Conservation (phyloP, 1,140 invertebrate species). For the Diorhabda carinulata region DNA sequence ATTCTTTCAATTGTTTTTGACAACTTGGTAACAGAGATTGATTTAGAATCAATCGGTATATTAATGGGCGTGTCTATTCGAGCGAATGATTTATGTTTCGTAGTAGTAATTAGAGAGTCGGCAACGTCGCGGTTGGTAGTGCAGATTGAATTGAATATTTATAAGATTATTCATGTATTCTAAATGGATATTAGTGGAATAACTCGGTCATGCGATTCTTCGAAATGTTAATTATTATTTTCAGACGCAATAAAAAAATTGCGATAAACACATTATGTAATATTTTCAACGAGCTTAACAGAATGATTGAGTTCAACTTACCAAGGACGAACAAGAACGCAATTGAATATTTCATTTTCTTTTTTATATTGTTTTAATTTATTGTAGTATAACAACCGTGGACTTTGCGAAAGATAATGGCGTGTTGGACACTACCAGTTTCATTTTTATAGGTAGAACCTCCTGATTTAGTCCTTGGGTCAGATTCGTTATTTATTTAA, state of each 20-base stretch:
- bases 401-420: not conserved
- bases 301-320: conserved; percentile 17
- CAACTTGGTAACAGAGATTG: not conserved
- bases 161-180: not conserved
- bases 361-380: not conserved
- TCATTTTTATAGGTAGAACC: not conserved
- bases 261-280: conserved; percentile 10
- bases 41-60: not conserved
- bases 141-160: not conserved
- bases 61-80: not conserved
- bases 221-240: not conserved
- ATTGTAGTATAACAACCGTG: not conserved
- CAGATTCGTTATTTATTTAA: no score
- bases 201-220: not conserved
- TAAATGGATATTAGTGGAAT: not conserved
- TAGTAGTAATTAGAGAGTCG: not conserved
- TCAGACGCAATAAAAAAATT: conserved; percentile 1
- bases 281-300: not conserved
- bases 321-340: conserved; percentile 20
- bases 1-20: not conserved
- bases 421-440: not conserved
- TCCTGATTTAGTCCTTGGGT: conserved; percentile 10
- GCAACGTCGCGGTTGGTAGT: not conserved
- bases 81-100: not conserved
- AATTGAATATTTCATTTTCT: conserved; percentile 12